Evolutionary conservation across 2,888 invertebrate species (phyloP).

Genomic region (Pelosia muscerda): DNA sequence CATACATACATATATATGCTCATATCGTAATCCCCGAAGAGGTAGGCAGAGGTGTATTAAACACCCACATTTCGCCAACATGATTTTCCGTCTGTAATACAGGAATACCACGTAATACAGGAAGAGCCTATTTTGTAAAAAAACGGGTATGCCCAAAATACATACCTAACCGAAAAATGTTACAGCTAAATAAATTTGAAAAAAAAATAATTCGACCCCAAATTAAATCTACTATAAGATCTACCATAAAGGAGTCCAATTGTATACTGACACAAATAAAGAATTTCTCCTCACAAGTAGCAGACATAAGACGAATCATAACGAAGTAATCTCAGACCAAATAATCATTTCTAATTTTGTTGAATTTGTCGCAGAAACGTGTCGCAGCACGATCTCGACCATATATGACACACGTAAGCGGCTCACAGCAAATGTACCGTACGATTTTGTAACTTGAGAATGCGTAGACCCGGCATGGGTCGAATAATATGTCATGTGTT

Average conservation of each 20-base stretch:
- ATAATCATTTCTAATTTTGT: slow-evolving; percentile 35
- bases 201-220: too few relatives aligned
- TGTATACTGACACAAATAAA: slow-evolving; percentile 12
- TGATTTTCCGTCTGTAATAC: too few relatives aligned
- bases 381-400: slow-evolving; percentile 51
- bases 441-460: slow-evolving; percentile 63
- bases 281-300: slow-evolving; percentile 12
- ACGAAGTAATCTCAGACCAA: slow-evolving; percentile 27
- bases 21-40: too few relatives aligned
- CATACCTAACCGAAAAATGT: too few relatives aligned
- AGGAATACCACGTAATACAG: too few relatives aligned
- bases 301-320: slow-evolving; percentile 26
- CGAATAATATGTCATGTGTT: slow-evolving; percentile 54
- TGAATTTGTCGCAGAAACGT: slow-evolving; percentile 56
- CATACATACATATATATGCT: too few relatives aligned
- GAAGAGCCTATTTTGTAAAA: too few relatives aligned
- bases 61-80: too few relatives aligned
- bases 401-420: slow-evolving; percentile 57
- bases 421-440: slow-evolving; percentile 69
- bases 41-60: too few relatives aligned
- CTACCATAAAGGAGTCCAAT: slow-evolving; percentile 2
- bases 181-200: too few relatives aligned
- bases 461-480: slow-evolving; percentile 59
- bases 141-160: too few relatives aligned
- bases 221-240: too few relatives aligned